These are phyloP conservation scores for Willisornis vidua DNA, from an alignment of 2,113 vertebrate species.

Conservation along the genomic window DNA sequence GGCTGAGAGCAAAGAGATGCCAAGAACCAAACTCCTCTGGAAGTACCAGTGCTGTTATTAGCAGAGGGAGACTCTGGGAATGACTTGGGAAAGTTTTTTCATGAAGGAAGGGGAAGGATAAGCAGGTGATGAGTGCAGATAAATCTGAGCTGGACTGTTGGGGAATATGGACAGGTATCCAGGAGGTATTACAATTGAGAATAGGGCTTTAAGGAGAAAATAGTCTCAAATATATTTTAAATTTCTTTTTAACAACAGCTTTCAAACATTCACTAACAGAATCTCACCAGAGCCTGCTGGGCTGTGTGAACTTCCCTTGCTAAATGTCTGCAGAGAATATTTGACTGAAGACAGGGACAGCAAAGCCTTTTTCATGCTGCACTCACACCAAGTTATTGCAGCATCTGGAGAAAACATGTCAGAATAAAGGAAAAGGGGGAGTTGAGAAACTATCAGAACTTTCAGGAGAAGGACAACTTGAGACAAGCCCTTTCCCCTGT, in stretches of 20 bases:
- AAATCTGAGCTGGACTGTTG: not conserved
- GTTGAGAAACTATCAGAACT: not conserved
- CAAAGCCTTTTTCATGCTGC: not conserved
- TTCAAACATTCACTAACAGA: not conserved
- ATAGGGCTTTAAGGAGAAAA: not conserved
- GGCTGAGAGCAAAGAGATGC: not conserved
- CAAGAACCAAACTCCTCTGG: not conserved
- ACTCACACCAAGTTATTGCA: not conserved
- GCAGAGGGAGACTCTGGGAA: not conserved
- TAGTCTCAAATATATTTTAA: not conserved
- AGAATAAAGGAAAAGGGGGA: not conserved
- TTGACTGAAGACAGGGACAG: not conserved
- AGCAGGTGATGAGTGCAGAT: not conserved
- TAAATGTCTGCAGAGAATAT: not conserved
- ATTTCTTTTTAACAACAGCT: not conserved
- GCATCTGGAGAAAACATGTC: not conserved
- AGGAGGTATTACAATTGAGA: not conserved
- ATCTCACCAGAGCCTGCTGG: not conserved
- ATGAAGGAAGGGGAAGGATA: not conserved
- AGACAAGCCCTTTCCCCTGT: not conserved
- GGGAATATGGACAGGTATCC: not conserved
- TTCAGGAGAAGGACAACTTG: not conserved
- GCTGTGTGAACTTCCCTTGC: not conserved
- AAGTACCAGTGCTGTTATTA: not conserved
- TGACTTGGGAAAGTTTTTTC: not conserved